Evolutionary conservation across 2,797 vertebrate genomes (phyloP), one percentile per base, ranked within the genome.

Genomic region (Novumbra hubbsi): DNA sequence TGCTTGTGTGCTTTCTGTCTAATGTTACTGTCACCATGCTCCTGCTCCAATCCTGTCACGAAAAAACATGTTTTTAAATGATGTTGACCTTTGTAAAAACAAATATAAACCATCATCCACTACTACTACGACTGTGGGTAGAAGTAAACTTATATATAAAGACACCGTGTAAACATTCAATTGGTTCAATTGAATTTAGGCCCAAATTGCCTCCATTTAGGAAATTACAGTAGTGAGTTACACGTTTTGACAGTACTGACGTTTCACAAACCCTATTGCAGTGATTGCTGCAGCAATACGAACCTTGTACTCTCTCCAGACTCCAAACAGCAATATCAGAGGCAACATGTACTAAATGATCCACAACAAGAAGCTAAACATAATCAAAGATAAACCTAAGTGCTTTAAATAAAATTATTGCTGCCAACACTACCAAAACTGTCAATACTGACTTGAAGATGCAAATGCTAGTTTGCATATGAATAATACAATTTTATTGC

Each of bases 81-180:
- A 7, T 21, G 0, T 55, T 55, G 17, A n/a, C 52, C 19, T 55
- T 21, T 7, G 19, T 55, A 55, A 55, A 21, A 55, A n/a, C n/a
- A n/a, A 55, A 55, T 8, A 0, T 1, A 21, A 55, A 55, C 3
- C 5, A 32, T 32, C 32, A 32, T 32, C 32, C 6, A 52, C 19
- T 21, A 55, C 19, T 55, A 55, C n/a, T 21, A 21, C 34, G 0
- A 38, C 34, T 38, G 8, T 38, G 34, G 1, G 52, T 16, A n/a
- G 52, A 55, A 9, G 52, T 21, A 55, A 9, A 7, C n/a, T 16
- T 55, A 19, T 55, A 21, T 9, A 65, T 15, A 32, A 65, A 65
- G 28, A 11, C 24, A 63, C 60, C 16, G 60, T 12, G 28, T 70
- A 68, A 70, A 70, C 55, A 70, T 30, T 74, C 73, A 41, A 38